Conservation (phyloP, 2,797 vertebrate genomes). For the Ispidina picta region DNA sequence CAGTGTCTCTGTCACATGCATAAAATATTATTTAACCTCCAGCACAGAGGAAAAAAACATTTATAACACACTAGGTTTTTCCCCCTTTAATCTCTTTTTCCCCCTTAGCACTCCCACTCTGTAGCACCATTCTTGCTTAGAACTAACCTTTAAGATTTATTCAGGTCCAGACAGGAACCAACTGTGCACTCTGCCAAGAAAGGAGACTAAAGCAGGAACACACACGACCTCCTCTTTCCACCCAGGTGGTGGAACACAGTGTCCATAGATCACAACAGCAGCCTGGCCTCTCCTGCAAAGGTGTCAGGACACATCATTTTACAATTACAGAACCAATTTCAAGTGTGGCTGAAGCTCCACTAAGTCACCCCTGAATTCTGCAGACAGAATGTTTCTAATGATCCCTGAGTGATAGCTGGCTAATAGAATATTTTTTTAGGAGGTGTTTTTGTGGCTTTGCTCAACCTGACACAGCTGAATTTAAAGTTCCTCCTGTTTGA, state of each 20-base stretch:
- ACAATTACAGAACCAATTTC: neutral
- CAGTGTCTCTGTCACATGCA: slow-evolving; percentile 34
- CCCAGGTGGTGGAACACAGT: neutral
- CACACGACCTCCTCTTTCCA: neutral
- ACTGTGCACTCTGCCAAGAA: neutral
- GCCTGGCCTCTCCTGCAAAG: neutral
- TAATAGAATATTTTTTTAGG: neutral
- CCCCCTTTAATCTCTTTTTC: slow-evolving; percentile 26
- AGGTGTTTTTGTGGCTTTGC: neutral
- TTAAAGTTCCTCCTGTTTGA: neutral
- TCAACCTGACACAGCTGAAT: neutral
- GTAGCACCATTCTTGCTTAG: neutral
- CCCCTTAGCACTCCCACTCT: neutral
- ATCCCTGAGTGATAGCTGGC: neutral
- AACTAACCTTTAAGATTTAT: neutral
- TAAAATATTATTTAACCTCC: slow-evolving; percentile 53
- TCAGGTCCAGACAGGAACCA: slow-evolving; percentile 35
- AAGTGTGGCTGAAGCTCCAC: neutral
- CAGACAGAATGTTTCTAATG: neutral
- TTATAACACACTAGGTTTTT: slow-evolving; percentile 16
- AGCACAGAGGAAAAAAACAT: slow-evolving; percentile 41
- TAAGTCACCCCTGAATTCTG: neutral
- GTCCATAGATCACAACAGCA: neutral
- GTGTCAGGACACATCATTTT: neutral
- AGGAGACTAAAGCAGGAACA: neutral